Percentiles rank a stretch among this genome's conserved stretches.
These are phyloP conservation scores for Araneus ventricosus DNA, from an alignment of 1,140 invertebrate genomes.

Conservation along the genomic window DNA sequence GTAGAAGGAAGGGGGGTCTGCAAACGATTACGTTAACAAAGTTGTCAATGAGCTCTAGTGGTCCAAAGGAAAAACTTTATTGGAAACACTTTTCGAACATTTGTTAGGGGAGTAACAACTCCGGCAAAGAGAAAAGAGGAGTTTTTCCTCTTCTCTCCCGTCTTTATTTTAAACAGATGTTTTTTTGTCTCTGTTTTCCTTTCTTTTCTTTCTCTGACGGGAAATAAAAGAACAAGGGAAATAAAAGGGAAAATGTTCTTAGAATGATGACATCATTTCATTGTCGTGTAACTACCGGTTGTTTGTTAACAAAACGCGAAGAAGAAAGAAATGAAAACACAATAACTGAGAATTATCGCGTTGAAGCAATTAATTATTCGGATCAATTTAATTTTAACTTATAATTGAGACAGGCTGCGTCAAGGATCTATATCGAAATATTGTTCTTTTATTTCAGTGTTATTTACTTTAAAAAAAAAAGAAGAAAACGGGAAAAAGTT, in stretches of 20 bases:
- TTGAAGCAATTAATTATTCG: too few relatives aligned
- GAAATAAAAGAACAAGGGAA: slow-evolving; percentile 10
- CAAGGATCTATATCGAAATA: too few relatives aligned
- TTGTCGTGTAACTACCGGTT: slow-evolving; percentile 27
- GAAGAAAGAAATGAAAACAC: neutral
- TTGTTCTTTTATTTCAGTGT: too few relatives aligned
- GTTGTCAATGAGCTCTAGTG: slow-evolving; percentile 65
- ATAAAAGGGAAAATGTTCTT: slow-evolving; percentile 19
- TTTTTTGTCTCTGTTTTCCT: slow-evolving; percentile 43
- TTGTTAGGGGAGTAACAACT: slow-evolving; percentile 71
- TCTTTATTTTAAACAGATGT: slow-evolving; percentile 71
- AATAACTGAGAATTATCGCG: neutral
- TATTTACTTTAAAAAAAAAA: too few relatives aligned
- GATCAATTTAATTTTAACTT: too few relatives aligned
- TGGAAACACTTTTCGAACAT: slow-evolving; percentile 73
- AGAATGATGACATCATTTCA: slow-evolving; percentile 68
- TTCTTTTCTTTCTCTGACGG: neutral
- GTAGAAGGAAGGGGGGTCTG: slow-evolving; percentile 6
- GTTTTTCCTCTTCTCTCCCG: slow-evolving; percentile 13
- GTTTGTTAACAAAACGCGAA: neutral
- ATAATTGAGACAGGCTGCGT: too few relatives aligned
- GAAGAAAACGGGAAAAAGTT: too few relatives aligned
- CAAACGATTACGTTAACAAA: slow-evolving; percentile 73
- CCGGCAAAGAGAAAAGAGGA: slow-evolving; percentile 29
- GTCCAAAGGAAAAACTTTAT: slow-evolving; percentile 64